Percentiles rank a stretch among this genome's conserved stretches.
Evolutionary conservation across 2,797 vertebrate species (phyloP).

Genomic region (Epinephelus malabaricus): DNA sequence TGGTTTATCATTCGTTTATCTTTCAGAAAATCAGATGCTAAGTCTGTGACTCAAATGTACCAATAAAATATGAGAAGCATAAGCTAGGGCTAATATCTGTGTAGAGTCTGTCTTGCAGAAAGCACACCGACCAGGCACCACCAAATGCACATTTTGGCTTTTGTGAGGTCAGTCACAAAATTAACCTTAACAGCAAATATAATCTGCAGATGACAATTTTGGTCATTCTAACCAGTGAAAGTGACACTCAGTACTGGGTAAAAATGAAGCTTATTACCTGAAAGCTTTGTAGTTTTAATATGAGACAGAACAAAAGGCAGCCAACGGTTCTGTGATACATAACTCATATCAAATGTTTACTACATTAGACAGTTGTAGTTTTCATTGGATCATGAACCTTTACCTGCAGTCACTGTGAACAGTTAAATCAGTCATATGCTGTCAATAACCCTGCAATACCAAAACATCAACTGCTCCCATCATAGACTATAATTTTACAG

Average conservation of each 20-base stretch:
- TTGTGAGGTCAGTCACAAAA: neutral
- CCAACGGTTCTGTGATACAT: neutral
- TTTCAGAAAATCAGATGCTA: neutral
- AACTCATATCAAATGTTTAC: neutral
- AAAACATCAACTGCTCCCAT: no score
- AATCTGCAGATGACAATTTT: neutral
- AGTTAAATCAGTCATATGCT: no score
- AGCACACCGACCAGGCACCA: neutral
- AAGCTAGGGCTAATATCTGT: neutral
- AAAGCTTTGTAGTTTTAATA: neutral
- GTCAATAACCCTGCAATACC: no score
- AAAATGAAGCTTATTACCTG: neutral
- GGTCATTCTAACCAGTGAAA: neutral
- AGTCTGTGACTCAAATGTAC: neutral
- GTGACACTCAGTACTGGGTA: neutral
- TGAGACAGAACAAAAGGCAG: neutral
- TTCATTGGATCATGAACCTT: neutral
- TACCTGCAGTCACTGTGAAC: no score
- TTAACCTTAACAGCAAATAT: neutral
- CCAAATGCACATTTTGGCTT: neutral
- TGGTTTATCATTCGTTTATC: neutral
- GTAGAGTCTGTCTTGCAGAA: neutral
- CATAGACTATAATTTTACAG: no score
- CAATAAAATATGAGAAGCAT: neutral
- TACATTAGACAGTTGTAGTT: neutral